Conservation (phyloP, 2,888 invertebrate genomes). For the Brenthis ino region DNA sequence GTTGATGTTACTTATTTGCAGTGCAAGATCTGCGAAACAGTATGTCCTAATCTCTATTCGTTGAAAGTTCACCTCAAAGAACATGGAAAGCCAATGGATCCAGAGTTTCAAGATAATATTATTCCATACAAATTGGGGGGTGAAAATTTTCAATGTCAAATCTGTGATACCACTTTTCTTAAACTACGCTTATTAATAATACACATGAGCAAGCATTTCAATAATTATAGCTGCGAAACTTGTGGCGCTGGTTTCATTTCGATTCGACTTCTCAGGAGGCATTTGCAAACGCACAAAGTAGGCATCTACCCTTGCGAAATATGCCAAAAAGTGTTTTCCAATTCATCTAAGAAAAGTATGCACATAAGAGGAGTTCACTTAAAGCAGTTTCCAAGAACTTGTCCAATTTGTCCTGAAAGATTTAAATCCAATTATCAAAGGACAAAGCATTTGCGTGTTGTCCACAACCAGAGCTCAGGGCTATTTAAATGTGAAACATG, state of each 20-base stretch:
- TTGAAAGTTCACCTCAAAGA: constrained; percentile 60
- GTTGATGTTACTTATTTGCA: constrained; percentile 60
- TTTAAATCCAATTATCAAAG: constrained; percentile 68
- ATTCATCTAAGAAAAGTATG: constrained; percentile 53
- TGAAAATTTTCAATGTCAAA: constrained; percentile 58
- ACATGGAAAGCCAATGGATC: constrained; percentile 57
- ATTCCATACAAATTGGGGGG: constrained; percentile 65
- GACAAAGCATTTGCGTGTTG: constrained; percentile 62
- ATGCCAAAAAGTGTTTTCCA: constrained; percentile 68
- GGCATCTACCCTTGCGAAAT: constrained; percentile 65
- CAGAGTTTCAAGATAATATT: constrained; percentile 57
- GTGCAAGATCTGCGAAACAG: constrained; percentile 59
- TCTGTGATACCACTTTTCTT: constrained; percentile 57
- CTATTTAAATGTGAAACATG: constrained; percentile 62
- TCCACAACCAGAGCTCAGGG: constrained; percentile 58
- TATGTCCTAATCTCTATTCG: constrained; percentile 46
- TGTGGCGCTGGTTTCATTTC: constrained; percentile 67
- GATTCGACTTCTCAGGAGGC: constrained; percentile 53
- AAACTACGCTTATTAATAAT: constrained; percentile 62
- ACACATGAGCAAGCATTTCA: constrained; percentile 71
- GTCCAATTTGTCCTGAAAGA: constrained; percentile 66
- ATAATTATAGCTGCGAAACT: constrained; percentile 67
- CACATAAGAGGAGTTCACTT: constrained; percentile 64
- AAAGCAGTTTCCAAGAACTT: constrained; percentile 56
- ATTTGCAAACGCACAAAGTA: constrained; percentile 58